Conservation (phyloP, 2,797 vertebrate species). For the Gymnothorax reevesii region DNA sequence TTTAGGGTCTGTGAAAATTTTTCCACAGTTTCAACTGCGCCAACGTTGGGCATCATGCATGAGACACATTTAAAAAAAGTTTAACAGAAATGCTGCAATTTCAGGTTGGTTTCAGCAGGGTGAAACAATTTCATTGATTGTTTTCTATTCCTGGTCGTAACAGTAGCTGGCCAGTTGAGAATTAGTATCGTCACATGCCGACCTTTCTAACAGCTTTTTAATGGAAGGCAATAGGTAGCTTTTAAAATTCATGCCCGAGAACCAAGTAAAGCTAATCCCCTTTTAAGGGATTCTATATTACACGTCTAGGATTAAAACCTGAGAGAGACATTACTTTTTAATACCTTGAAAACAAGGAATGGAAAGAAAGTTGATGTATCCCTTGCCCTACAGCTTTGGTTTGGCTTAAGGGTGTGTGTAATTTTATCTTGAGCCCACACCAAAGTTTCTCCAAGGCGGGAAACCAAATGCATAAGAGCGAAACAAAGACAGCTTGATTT, state of each 20-base stretch:
- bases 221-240: conserved; percentile 30
- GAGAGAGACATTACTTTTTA: conserved; percentile 34
- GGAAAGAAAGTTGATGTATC: conserved; percentile 20
- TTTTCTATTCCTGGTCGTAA: neutral
- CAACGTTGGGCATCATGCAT: neutral
- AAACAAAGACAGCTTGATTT: conserved; percentile 40
- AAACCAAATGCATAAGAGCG: conserved; percentile 32
- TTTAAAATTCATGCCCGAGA: conserved; percentile 39
- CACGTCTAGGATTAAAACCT: conserved; percentile 36
- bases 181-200: neutral
- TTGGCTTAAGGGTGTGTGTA: conserved; percentile 27
- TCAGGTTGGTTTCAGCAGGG: neutral
- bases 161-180: neutral
- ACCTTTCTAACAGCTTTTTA: neutral
- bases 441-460: neutral
- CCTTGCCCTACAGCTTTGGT: conserved; percentile 3
- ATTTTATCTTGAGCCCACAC: neutral
- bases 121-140: neutral
- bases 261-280: conserved; percentile 39
- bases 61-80: neutral
- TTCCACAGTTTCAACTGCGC: neutral
- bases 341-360: conserved; percentile 34
- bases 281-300: conserved; percentile 34
- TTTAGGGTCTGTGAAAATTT: neutral
- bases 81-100: neutral